Evolutionary conservation across 2,113 vertebrate genomes (phyloP), one percentile per base, ranked within the genome.

Genomic region (Petroica traversi): DNA sequence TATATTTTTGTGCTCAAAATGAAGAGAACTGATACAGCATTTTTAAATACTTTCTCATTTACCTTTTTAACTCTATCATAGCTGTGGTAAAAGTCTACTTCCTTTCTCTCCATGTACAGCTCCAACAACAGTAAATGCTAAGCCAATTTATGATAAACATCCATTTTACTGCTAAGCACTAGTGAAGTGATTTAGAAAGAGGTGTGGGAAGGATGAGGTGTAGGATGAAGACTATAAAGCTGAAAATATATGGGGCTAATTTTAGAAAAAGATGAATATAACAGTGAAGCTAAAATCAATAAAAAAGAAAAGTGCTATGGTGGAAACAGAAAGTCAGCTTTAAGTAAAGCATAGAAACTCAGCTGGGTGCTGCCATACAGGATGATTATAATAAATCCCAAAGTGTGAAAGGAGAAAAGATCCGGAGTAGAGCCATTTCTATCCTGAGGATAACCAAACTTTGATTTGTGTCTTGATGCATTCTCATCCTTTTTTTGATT

Each of bases 321-420:
- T 85, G 43, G 54, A 94, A 95, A 85, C 61, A 82, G 66, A 69
- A 93, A 93, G 74, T 78, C 88, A 94, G 59, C 22, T 89, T 86
- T 80, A 96, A 92, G 55, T 78, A 91, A 61, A 95, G 43, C 49
- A 61, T 4, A 81, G 83, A 80, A 85, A 55, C 52, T 91, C 77
- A 79, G 69, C 48, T 89, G 76, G 89, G n/a, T 95, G 45, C 86
- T 94, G 81, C 59, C 91, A 84, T 51, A 93, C 54, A 93, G 69
- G 77, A 93, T 75, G 74, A 57, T 92, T 58, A 82, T 83, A 94
- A 97, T 96, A 97, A 97, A 97, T 97, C 68, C 41, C 14, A 9
- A 62, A 69, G 38, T 88, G 62, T 85, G 51, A 97, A 93, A 78
- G 76, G 71, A 94, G 76, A 93, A 92, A 90, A 96, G 57, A 92